Conservation (phyloP, 1,140 invertebrate species). For the Thaumatotibia leucotreta region DNA sequence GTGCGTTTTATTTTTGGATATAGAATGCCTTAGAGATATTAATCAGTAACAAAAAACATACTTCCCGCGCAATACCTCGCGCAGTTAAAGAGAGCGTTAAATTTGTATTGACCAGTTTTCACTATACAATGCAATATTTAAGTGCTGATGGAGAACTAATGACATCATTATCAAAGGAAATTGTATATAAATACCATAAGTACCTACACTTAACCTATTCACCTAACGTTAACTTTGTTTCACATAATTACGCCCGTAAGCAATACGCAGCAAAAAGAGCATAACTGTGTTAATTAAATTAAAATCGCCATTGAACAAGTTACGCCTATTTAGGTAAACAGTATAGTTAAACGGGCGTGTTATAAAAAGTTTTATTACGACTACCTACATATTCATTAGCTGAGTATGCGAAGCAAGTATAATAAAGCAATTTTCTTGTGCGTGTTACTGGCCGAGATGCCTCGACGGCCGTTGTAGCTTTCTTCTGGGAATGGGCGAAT, state of each 20-base stretch:
- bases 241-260: background rate
- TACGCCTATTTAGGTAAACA: slow-evolving; percentile 43
- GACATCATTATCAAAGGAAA: background rate
- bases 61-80: too few species aligned
- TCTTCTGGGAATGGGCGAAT: slow-evolving; percentile 61
- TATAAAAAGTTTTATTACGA: slow-evolving; percentile 42
- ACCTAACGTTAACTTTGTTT: background rate
- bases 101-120: too few species aligned
- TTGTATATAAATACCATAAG: background rate
- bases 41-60: too few species aligned
- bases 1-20: too few species aligned
- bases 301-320: slow-evolving; percentile 31
- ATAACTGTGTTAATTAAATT: slow-evolving; percentile 39
- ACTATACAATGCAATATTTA: too few species aligned
- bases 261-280: background rate
- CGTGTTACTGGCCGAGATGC: slow-evolving; percentile 18
- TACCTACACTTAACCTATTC: background rate
- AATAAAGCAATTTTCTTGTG: slow-evolving; percentile 52
- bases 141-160: too few species aligned
- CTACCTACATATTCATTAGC: slow-evolving; percentile 43
- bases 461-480: slow-evolving; percentile 20
- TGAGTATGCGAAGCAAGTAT: slow-evolving; percentile 32
- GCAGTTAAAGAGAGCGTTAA: too few species aligned
- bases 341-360: slow-evolving; percentile 20
- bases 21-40: too few species aligned